phyloP scores from a whole-genome alignment of 2,797 vertebrate species.

The Acanthurus tractus region DNA sequence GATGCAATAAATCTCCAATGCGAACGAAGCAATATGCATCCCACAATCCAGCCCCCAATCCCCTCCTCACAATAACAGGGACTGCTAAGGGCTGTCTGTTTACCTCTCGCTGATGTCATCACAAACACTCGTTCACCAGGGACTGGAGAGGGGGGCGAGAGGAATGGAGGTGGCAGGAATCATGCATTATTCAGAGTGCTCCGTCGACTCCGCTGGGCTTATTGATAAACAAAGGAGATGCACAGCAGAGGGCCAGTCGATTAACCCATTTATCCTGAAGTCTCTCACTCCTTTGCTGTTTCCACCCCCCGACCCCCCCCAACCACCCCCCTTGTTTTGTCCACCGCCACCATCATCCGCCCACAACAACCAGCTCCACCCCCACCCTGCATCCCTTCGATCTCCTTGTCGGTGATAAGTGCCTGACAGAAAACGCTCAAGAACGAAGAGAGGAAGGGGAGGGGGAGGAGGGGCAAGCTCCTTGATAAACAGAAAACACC shows the following conservation, averaged over 20 bases:
- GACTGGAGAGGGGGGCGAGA: constrained; percentile 31
- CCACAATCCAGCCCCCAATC: constrained; percentile 54
- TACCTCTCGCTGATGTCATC: constrained; percentile 92
- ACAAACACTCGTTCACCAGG: constrained; percentile 87
- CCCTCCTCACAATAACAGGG: constrained; percentile 73
- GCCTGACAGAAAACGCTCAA: constrained; percentile 69
- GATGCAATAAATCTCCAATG: constrained; percentile 68
- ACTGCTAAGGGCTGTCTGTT: constrained; percentile 84
- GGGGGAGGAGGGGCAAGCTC: constrained; percentile 14
- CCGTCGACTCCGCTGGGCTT: constrained; percentile 87
- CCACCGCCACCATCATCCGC: constrained; percentile 51
- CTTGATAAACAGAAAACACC: constrained; percentile 61
- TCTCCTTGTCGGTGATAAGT: constrained; percentile 72
- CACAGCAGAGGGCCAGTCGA: constrained; percentile 89
- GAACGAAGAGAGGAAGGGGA: constrained; percentile 22
- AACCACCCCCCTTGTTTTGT: constrained; percentile 28
- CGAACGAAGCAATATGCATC: constrained; percentile 66
- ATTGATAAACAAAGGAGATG: constrained; percentile 92
- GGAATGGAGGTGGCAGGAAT: constrained; percentile 79
- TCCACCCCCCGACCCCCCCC: constrained; percentile 11
- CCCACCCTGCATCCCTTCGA: constrained; percentile 40
- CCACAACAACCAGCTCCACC: constrained; percentile 51
- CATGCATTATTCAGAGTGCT: constrained; percentile 91
- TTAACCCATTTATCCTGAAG: constrained; percentile 91
- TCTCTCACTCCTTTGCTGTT: constrained; percentile 70